These are phyloP conservation scores for Pelodytes ibericus DNA, from an alignment of 2,797 vertebrate genomes.

Conservation along the genomic window DNA sequence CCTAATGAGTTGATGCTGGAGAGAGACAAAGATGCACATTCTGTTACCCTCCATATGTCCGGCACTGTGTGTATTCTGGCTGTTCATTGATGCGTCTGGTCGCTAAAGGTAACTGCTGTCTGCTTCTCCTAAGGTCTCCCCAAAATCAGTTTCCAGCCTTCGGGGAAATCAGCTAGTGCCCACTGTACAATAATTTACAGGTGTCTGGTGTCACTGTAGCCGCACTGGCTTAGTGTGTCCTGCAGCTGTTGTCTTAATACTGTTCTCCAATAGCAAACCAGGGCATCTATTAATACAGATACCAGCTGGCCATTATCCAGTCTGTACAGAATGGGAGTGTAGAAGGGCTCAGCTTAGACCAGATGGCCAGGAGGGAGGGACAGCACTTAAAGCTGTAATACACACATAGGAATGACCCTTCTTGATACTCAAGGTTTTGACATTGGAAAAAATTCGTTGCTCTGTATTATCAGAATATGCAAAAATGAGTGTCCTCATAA, in stretches of 20 bases:
- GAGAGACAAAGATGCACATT: constrained; percentile 31
- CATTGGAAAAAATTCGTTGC: constrained; percentile 8
- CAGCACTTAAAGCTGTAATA: constrained; percentile 44
- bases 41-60: constrained; percentile 52
- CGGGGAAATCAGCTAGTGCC: constrained; percentile 29
- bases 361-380: constrained; percentile 49
- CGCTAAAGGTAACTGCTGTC: constrained; percentile 40
- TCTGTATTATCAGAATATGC: too few species aligned
- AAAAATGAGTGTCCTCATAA: not conserved
- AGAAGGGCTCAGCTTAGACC: constrained; percentile 37
- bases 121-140: constrained; percentile 42
- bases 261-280: constrained; percentile 46
- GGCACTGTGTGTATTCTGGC: constrained; percentile 27
- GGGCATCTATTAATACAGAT: constrained; percentile 56
- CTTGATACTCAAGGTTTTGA: not conserved
- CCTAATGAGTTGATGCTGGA: constrained; percentile 45
- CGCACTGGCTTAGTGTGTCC: constrained; percentile 39
- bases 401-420: constrained; percentile 20
- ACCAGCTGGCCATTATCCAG: constrained; percentile 52
- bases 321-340: constrained; percentile 46
- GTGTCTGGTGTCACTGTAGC: constrained; percentile 49
- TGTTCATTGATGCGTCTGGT: constrained; percentile 46
- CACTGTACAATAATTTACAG: constrained; percentile 43
- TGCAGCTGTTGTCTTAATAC: constrained; percentile 43
- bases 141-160: constrained; percentile 18